Conservation (phyloP, 2,888 invertebrate species). For the Scaptomyza parva region DNA sequence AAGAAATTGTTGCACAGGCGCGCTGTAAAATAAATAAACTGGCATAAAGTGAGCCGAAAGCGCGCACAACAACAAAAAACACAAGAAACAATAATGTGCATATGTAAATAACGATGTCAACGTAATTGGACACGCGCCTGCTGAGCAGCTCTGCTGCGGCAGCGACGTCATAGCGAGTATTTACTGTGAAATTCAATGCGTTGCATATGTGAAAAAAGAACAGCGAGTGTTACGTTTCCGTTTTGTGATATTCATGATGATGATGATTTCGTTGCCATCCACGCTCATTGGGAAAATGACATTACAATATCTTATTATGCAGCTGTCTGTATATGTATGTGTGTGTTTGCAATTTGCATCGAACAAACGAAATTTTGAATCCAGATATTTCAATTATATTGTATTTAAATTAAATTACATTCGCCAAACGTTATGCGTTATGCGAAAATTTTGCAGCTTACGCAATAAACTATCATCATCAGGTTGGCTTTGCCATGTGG, state of each 20-base stretch:
- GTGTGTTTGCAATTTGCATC: slow-evolving; percentile 70
- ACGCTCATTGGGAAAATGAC: slow-evolving; percentile 48
- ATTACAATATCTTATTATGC: slow-evolving; percentile 74
- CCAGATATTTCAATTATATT: slow-evolving; percentile 68
- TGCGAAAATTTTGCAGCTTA: slow-evolving; percentile 3
- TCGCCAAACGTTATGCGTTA: slow-evolving; percentile 3
- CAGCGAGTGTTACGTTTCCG: slow-evolving; percentile 6
- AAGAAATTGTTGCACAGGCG: slow-evolving; percentile 47
- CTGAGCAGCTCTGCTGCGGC: neutral
- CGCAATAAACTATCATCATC: slow-evolving; percentile 41
- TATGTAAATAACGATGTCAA: slow-evolving; percentile 76
- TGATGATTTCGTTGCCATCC: slow-evolving; percentile 13
- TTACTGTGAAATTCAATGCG: slow-evolving; percentile 41
- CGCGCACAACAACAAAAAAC: no score
- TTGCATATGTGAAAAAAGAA: neutral
- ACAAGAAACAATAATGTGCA: slow-evolving; percentile 69
- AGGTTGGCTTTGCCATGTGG: slow-evolving; percentile 45
- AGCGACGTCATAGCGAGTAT: slow-evolving; percentile 49
- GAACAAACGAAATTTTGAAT: slow-evolving; percentile 49
- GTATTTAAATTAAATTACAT: slow-evolving; percentile 67
- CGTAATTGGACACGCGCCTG: slow-evolving; percentile 77
- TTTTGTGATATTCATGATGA: neutral
- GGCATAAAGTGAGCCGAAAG: slow-evolving; percentile 62
- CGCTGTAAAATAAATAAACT: slow-evolving; percentile 66
- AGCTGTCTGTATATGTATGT: slow-evolving; percentile 69